Conservation (phyloP, 2,797 vertebrate species). For the Botia kubotai region DNA sequence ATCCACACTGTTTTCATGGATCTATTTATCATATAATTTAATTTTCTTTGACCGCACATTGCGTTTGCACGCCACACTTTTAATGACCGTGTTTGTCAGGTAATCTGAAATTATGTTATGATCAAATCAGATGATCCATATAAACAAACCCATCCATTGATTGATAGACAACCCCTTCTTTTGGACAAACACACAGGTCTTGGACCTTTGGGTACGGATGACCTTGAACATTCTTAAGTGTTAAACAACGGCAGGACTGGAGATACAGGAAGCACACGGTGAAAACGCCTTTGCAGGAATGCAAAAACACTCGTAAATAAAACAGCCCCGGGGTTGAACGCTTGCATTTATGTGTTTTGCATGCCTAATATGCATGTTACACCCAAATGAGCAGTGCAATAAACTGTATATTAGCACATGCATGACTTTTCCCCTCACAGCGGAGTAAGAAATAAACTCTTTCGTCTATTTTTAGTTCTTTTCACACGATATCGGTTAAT, state of each 20-base stretch:
- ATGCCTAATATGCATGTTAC: slow-evolving; percentile 10
- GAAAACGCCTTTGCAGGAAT: no score
- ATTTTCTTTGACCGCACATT: slow-evolving; percentile 3
- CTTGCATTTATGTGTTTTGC: slow-evolving; percentile 20
- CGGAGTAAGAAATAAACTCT: slow-evolving; percentile 3
- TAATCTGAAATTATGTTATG: neutral
- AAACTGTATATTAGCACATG: neutral
- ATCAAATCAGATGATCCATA: neutral
- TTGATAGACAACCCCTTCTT: neutral
- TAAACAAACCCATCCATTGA: neutral
- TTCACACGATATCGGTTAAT: slow-evolving; percentile 17
- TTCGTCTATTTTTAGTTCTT: slow-evolving; percentile 25
- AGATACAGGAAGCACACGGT: no score
- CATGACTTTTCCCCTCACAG: neutral
- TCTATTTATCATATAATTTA: slow-evolving; percentile 1
- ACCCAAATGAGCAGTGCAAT: slow-evolving; percentile 7
- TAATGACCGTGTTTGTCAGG: neutral
- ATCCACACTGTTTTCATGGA: neutral
- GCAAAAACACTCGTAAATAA: neutral
- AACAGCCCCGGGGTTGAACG: neutral
- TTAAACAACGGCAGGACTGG: no score
- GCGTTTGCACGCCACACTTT: neutral
- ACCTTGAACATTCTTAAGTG: neutral
- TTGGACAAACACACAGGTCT: slow-evolving; percentile 12
- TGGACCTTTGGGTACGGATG: slow-evolving; percentile 12